phyloP scores from a whole-genome alignment of 2,888 invertebrate species.

The Sarcophaga rosellei region DNA sequence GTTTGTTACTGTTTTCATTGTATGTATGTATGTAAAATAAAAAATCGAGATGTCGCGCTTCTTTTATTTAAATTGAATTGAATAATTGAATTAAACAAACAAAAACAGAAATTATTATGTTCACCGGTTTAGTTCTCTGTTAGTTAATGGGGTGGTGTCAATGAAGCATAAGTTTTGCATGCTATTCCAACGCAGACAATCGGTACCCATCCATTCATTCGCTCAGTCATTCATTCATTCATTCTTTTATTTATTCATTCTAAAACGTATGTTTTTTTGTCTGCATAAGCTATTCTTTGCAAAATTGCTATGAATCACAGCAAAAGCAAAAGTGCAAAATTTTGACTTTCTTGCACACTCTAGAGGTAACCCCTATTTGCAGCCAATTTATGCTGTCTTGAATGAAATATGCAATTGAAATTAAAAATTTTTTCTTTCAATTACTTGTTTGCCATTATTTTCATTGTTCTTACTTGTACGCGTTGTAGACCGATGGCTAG shows the following conservation, averaged over 20 bases:
- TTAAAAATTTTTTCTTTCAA: too few relatives aligned
- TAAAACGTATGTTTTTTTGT: neutral
- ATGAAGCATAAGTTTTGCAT: conserved; percentile 21
- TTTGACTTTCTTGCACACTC: too few relatives aligned
- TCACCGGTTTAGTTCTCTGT: conserved; percentile 52
- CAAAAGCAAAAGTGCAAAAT: too few relatives aligned
- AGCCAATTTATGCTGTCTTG: too few relatives aligned
- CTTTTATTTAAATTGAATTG: conserved; percentile 58
- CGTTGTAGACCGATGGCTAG: too few relatives aligned
- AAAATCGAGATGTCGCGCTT: conserved; percentile 21
- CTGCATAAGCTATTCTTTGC: neutral
- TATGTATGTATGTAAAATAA: conserved; percentile 3
- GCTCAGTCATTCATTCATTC: conserved; percentile 27
- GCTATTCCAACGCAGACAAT: neutral
- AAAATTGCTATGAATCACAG: too few relatives aligned
- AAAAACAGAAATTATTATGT: conserved; percentile 32
- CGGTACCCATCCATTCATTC: neutral
- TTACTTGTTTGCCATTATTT: too few relatives aligned
- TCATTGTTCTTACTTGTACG: too few relatives aligned
- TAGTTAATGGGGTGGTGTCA: conserved; percentile 43
- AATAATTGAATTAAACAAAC: conserved; percentile 65
- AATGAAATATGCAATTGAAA: too few relatives aligned
- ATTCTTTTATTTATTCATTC: neutral
- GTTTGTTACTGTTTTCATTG: neutral
- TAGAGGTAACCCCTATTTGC: too few relatives aligned